Evolutionary conservation across 2,888 invertebrate species (phyloP), one percentile per base, ranked within the genome.

Genomic region (Caenorhabditis uteleia): DNA sequence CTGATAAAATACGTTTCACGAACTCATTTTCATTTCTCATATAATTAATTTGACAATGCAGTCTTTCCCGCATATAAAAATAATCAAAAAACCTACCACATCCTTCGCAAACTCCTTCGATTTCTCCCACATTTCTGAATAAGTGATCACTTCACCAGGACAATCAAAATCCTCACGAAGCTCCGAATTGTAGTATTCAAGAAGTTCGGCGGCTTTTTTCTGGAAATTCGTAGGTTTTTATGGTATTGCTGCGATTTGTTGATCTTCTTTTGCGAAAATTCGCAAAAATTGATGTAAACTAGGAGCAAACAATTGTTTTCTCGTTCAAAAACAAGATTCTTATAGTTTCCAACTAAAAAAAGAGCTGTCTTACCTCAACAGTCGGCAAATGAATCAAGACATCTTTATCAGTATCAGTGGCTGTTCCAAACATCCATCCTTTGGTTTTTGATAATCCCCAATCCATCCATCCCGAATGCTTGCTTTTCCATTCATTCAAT

Each of bases 91-190:
- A n/a, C n/a, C n/a, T n/a, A n/a, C n/a, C n/a, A n/a, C n/a, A n/a
- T n/a, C n/a, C n/a, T n/a, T n/a, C n/a, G n/a, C n/a, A n/a, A n/a
- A n/a, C n/a, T n/a, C n/a, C n/a, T n/a, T n/a, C n/a, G 21, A 54
- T n/a, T n/a, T n/a, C n/a, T n/a, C 66, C 42, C 66, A 64, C 42
- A 75, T 53, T 5, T 73, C 75, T 2, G 49, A 39, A 42, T 67
- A 76, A 8, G 65, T 58, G 3, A 76, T 47, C 10, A 75, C 70
- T 49, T 73, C 73, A 29, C 70, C 70, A 8, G 74, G 66, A 25
- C 65, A 65, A n/a, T 74, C 75, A 6, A 76, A 58, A 49, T 80
- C 78, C n/a, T 59, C 62, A 7, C 70, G 67, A 10, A 77, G 47
- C 40, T 75, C 66, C 6, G 68, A 56, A 14, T 68, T 59, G 44